phyloP scores from a whole-genome alignment of 2,113 vertebrate genomes.

The Petromus typicus region DNA sequence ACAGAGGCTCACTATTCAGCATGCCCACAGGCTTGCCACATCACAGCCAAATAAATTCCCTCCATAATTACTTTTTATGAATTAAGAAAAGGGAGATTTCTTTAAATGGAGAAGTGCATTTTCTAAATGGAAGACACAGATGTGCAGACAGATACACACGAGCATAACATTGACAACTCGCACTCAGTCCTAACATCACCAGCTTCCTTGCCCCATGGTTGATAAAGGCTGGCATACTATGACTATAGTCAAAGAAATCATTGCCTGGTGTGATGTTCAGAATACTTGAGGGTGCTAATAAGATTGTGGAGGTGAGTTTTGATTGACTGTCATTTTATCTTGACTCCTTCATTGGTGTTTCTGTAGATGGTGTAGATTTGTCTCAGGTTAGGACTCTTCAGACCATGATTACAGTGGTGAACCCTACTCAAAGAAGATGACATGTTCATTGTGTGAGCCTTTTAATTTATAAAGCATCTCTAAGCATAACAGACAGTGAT shows the following conservation, averaged over 20 bases:
- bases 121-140: background rate
- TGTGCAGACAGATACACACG: background rate
- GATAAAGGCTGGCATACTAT: background rate
- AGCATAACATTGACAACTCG: background rate
- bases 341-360: background rate
- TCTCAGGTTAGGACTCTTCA: background rate
- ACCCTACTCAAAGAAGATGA: background rate
- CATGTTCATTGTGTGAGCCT: background rate
- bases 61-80: background rate
- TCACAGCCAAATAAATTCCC: background rate
- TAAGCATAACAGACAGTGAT: background rate
- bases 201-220: background rate
- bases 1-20: background rate
- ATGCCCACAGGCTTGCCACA: background rate
- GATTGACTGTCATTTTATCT: background rate
- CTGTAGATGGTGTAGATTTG: background rate
- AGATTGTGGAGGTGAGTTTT: background rate
- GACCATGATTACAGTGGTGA: background rate
- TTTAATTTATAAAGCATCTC: conserved; percentile 1
- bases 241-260: background rate
- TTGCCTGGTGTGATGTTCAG: background rate
- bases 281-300: background rate
- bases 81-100: background rate
- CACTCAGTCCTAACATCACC: background rate
- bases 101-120: conserved; percentile 29